Conservation (phyloP, 2,888 invertebrate species). For the Boloria euphrosyne region DNA sequence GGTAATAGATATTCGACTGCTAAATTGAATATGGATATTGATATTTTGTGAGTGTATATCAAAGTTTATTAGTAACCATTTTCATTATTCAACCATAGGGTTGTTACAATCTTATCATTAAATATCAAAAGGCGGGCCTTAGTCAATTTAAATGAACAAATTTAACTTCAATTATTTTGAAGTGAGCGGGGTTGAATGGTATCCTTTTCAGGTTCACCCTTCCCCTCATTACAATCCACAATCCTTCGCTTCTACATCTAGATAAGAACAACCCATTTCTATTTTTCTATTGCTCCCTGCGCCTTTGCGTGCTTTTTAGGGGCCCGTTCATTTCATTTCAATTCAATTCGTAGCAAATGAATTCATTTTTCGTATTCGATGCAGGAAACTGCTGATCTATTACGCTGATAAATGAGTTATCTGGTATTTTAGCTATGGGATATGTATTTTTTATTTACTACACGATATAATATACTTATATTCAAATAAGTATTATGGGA, state of each 20-base stretch:
- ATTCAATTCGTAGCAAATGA: slow-evolving; percentile 75
- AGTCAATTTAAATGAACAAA: slow-evolving; percentile 78
- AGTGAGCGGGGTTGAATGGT: slow-evolving; percentile 71
- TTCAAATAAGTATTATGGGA: slow-evolving; percentile 17
- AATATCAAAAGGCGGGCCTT: slow-evolving; percentile 41
- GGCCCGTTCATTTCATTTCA: slow-evolving; percentile 74
- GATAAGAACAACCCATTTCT: slow-evolving; percentile 75
- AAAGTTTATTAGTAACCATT: slow-evolving; percentile 20
- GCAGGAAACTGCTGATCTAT: slow-evolving; percentile 68
- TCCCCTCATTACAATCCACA: slow-evolving; percentile 77
- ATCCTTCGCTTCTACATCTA: slow-evolving; percentile 76
- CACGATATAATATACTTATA: slow-evolving; percentile 19
- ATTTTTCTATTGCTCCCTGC: slow-evolving; percentile 65
- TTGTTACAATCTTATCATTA: slow-evolving; percentile 36
- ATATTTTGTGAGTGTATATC: slow-evolving; percentile 19
- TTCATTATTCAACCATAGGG: slow-evolving; percentile 18
- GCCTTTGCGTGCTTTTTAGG: slow-evolving; percentile 56
- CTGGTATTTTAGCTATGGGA: slow-evolving; percentile 63
- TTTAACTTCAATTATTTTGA: slow-evolving; percentile 81
- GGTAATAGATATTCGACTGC: slow-evolving; percentile 18
- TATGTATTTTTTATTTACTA: slow-evolving; percentile 41
- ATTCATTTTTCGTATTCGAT: slow-evolving; percentile 69
- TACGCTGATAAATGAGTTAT: slow-evolving; percentile 65
- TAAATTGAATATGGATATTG: slow-evolving; percentile 25
- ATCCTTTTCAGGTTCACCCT: slow-evolving; percentile 78